phyloP scores from a whole-genome alignment of 1,140 invertebrate genomes.

The Leptoteleia sp. region DNA sequence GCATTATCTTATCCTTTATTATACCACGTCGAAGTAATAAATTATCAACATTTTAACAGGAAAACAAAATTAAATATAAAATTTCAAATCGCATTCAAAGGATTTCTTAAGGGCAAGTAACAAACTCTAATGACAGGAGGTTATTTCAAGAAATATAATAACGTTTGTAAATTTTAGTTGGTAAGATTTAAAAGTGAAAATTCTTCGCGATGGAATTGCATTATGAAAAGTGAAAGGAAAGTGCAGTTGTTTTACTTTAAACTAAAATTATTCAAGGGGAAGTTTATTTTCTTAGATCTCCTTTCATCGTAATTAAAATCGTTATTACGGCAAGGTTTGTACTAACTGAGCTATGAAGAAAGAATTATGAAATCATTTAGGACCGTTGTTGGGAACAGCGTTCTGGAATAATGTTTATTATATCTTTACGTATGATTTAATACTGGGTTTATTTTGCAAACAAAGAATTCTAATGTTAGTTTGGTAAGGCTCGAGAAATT shows the following conservation, averaged over 20 bases:
- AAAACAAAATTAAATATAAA: too few relatives aligned
- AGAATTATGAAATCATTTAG: conserved; percentile 25
- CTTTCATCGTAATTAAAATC: conserved; percentile 33
- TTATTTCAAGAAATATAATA: conserved; percentile 1
- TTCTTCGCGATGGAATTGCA: neutral
- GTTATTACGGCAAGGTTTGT: conserved; percentile 19
- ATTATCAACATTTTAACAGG: too few relatives aligned
- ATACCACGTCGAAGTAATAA: too few relatives aligned
- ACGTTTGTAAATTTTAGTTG: neutral
- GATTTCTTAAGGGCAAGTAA: neutral
- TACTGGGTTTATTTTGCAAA: too few relatives aligned
- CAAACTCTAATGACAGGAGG: neutral
- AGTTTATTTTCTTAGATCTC: conserved; percentile 28
- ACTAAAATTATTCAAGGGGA: conserved; percentile 18
- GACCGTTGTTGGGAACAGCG: neutral
- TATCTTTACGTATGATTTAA: too few relatives aligned
- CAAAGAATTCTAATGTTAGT: too few relatives aligned
- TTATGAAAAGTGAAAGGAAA: conserved; percentile 1
- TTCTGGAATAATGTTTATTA: conserved; percentile 3
- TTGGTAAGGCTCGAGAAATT: too few relatives aligned
- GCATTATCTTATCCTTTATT: too few relatives aligned
- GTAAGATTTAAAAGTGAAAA: neutral
- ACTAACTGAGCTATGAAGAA: conserved; percentile 3
- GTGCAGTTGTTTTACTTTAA: conserved; percentile 16
- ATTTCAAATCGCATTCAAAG: neutral